Base-by-base conservation (phyloP, 2,113 vertebrate genomes). In the Aspiorhynchus laticeps region DNA sequence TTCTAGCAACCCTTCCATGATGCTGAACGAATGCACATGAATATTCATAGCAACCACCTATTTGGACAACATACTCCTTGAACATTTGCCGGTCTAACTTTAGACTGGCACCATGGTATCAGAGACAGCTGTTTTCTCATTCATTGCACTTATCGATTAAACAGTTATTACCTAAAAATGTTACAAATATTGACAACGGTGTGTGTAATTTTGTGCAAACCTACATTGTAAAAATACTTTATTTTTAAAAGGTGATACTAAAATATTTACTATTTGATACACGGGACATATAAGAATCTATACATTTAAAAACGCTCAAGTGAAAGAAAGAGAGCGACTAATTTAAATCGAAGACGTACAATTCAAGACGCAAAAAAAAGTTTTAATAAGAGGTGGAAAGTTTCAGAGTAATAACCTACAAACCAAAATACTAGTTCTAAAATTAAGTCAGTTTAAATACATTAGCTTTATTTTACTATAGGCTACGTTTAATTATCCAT, bases 181-280 rank as follows among this genome's bases (percentile, higher is more conserved):
- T 83, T 83, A 51, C 41, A 10, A 48, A 82, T 48, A 21, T 33
- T 14, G 63, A 81, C 56, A 83, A 69, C 43, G 79, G 41, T 83
- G 63, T 83, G 26, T 83, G 38, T 46, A n/a, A 77, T 67, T 67
- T 83, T 69, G 28, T 83, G 80, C 80, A 69, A 51, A 69, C 63
- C 61, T 69, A 43, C 24, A 41, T 81, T 81, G 63, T 31, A 69
- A 69, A 48, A 83, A 83, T 83, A 80, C 53, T 41, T 80, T 81
- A 43, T 81, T 26, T 83, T 69, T 33, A 10, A 82, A 82, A 21
- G 8, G 63, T 28, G 24, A 17, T 19, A 33, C 12, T 63, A 63
- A 43, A 19, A 43, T 67, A 69, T 28, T 65, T 65, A 43, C 36
- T 26, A 14, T 38, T 38, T 59, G 2, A 28, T 14, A 48, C 38